A percentile compares a stretch with the other conserved stretches of the same genome.
These are phyloP conservation scores for Athalia cordata DNA, from an alignment of 2,888 invertebrate genomes.

Conservation along the genomic window DNA sequence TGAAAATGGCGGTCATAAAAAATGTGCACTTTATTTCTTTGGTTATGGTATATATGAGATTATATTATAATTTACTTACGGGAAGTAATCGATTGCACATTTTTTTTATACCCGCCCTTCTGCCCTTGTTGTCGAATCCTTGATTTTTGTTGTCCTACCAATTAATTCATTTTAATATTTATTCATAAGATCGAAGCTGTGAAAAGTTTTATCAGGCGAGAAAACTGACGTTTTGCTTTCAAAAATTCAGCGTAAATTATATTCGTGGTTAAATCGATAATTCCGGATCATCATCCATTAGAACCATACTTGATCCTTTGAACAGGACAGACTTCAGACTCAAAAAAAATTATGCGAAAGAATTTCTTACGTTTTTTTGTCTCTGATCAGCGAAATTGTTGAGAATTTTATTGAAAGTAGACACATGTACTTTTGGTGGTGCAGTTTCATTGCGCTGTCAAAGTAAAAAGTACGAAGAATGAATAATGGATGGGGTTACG, in stretches of 20 bases:
- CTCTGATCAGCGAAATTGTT: slow-evolving; percentile 31
- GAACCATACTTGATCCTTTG: neutral
- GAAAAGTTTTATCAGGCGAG: neutral
- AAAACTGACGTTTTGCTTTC: neutral
- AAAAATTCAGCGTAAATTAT: neutral
- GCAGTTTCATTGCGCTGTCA: slow-evolving; percentile 26
- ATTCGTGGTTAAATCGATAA: neutral
- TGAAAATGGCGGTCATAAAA: too few relatives aligned
- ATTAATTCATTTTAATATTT: too few relatives aligned
- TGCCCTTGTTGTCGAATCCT: slow-evolving; percentile 34
- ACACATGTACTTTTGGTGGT: slow-evolving; percentile 14
- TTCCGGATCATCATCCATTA: neutral
- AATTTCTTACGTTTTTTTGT: slow-evolving; percentile 22
- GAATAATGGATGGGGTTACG: neutral
- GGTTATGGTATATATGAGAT: neutral
- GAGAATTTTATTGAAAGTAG: slow-evolving; percentile 26
- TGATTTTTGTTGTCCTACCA: slow-evolving; percentile 31
- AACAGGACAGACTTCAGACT: neutral
- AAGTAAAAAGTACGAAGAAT: neutral
- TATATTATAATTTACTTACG: neutral
- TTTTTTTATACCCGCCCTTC: slow-evolving; percentile 17
- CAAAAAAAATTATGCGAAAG: neutral
- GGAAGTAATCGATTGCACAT: slow-evolving; percentile 35
- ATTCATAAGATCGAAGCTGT: neutral
- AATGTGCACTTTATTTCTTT: too few relatives aligned